Percentiles rank a stretch among this genome's conserved stretches.
Evolutionary conservation across 2,888 invertebrate species (phyloP).

Genomic region (Ophion obscuratus): DNA sequence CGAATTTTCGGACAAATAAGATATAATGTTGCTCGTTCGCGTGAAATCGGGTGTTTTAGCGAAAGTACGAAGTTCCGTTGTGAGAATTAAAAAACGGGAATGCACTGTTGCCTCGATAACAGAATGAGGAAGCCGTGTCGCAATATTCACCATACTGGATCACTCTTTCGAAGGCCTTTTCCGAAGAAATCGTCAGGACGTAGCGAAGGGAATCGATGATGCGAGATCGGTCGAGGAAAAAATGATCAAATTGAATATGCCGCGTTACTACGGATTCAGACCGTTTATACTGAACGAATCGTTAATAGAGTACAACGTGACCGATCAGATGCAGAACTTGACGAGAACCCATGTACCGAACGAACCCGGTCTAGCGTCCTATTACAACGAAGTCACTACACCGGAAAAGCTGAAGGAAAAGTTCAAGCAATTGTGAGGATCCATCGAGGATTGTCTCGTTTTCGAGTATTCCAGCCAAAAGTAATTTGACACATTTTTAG

Average conservation of each 20-base stretch:
- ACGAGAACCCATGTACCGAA: conserved; percentile 91
- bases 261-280: conserved; percentile 92
- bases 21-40: conserved; percentile 61
- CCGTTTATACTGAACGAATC: conserved; percentile 87
- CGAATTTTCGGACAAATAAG: neutral
- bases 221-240: conserved; percentile 93
- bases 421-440: conserved; percentile 85
- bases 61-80: conserved; percentile 35
- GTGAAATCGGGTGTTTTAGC: conserved; percentile 48
- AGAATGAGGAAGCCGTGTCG: conserved; percentile 82
- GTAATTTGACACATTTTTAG: conserved; percentile 82
- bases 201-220: conserved; percentile 87
- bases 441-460: conserved; percentile 88
- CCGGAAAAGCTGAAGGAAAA: conserved; percentile 84
- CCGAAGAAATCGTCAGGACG: conserved; percentile 84
- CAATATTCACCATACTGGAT: conserved; percentile 89
- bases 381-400: conserved; percentile 84
- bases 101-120: conserved; percentile 67
- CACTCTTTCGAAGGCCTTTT: conserved; percentile 85
- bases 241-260: conserved; percentile 92
- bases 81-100: conserved; percentile 41
- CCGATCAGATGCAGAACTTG: conserved; percentile 89
- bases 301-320: conserved; percentile 87
- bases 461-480: conserved; percentile 87
- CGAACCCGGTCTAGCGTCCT: conserved; percentile 86